Conservation (phyloP, 1,140 invertebrate genomes). For the Oedothorax gibbosus region DNA sequence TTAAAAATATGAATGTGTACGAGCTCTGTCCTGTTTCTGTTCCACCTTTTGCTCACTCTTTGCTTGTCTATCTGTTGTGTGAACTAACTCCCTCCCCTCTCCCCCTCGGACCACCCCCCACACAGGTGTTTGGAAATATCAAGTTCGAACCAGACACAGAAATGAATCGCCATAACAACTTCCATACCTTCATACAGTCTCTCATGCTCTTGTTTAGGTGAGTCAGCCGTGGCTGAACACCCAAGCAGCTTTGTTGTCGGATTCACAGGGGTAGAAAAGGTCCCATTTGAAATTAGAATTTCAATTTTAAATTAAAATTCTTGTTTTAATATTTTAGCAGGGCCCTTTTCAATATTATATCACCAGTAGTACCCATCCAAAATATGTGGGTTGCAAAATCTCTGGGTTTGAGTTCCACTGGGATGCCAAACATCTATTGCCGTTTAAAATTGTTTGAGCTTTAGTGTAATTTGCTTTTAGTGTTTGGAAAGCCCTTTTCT, state of each 20-base stretch:
- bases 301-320: no score
- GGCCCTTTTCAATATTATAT: no score
- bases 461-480: no score
- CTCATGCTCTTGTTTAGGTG: conserved; percentile 96
- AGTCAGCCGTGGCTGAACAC: conserved; percentile 69
- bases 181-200: conserved; percentile 93
- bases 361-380: no score
- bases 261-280: neutral
- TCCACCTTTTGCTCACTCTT: conserved; percentile 33
- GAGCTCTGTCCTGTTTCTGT: neutral
- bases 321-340: no score
- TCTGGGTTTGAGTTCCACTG: no score
- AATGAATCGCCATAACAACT: conserved; percentile 97
- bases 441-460: no score
- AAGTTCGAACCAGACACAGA: conserved; percentile 86
- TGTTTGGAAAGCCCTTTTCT: no score
- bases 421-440: no score
- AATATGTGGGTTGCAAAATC: no score
- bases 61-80: conserved; percentile 47
- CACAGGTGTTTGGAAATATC: conserved; percentile 93
- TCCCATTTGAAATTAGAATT: neutral
- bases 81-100: conserved; percentile 40
- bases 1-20: no score
- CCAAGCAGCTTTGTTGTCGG: conserved; percentile 57
- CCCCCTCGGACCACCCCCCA: conserved; percentile 53